Base-by-base conservation (phyloP, 2,797 vertebrate genomes). In the Sciurus vulgaris region DNA sequence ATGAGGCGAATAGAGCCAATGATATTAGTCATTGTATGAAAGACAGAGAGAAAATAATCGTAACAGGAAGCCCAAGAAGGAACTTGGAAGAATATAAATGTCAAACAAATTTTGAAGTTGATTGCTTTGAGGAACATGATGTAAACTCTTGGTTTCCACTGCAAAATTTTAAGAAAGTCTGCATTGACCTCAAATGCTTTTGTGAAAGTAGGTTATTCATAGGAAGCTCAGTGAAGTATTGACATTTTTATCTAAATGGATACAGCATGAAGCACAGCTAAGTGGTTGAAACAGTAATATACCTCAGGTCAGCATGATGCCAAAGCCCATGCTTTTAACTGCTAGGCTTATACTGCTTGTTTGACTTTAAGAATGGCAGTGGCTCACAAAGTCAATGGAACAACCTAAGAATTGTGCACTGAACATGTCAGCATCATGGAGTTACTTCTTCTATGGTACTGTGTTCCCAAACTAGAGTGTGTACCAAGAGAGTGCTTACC, bases 131-230 rank as follows among this genome's bases (percentile, higher is more conserved):
- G 41, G 56, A 86, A 18, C 38, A 92, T 70, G 26, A 72, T 76
- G n/a, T 17, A 20, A 92, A 61, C 8, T 76, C 41, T 94, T 92
- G 18, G 41, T 74, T 22, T 90, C 28, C 20, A 33, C 33, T 54
- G n/a, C 76, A 63, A 56, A 51, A 85, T 76, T 51, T 91, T 76
- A 81, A 35, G n/a, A 89, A 91, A 84, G 22, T 77, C 26, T 69
- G 26, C 14, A 56, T 69, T 84, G 33, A 47, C 35, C 72, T 93
- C 22, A 79, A 61, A 63, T 84, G 30, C n/a, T 90, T 28, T 88
- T 79, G n/a, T 90, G 33, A 91, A 22, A 95, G 12, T 78, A 41
- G 14, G 91, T 81, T 96, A 56, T 83, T 83, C 35, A 86, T 10
- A 72, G 56, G 41, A 35, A 69, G 59, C 72, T 89, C 7, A 38